These are phyloP conservation scores for Chrysotoxum bicinctum DNA, from an alignment of 2,888 invertebrate genomes.

Conservation along the genomic window DNA sequence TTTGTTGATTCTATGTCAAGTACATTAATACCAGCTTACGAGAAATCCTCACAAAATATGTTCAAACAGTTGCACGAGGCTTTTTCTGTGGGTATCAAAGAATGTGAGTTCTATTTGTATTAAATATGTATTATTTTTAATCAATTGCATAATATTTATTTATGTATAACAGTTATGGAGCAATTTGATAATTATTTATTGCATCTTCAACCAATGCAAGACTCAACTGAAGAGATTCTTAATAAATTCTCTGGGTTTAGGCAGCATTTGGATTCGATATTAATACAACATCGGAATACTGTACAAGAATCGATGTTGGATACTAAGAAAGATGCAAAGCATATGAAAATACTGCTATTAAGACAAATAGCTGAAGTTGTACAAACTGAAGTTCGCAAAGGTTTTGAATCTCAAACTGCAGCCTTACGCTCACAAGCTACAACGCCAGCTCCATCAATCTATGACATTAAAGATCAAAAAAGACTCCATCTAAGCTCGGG, in stretches of 20 bases:
- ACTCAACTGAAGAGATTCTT: slow-evolving; percentile 79
- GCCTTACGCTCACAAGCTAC: slow-evolving; percentile 88
- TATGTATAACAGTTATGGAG: slow-evolving; percentile 81
- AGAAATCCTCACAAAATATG: slow-evolving; percentile 92
- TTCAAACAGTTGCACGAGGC: slow-evolving; percentile 94
- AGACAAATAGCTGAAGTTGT: slow-evolving; percentile 80
- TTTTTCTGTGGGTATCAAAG: slow-evolving; percentile 93
- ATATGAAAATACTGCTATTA: slow-evolving; percentile 77
- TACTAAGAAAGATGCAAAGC: slow-evolving; percentile 80
- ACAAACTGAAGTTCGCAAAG: slow-evolving; percentile 80
- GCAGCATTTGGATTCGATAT: slow-evolving; percentile 78
- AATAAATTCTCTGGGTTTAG: slow-evolving; percentile 78
- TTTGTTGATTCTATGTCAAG: slow-evolving; percentile 90
- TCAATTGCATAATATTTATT: background rate
- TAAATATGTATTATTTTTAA: background rate
- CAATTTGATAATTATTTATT: slow-evolving; percentile 82
- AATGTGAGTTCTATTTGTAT: slow-evolving; percentile 85
- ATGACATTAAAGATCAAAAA: slow-evolving; percentile 86
- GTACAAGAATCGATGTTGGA: slow-evolving; percentile 79
- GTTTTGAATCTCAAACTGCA: slow-evolving; percentile 85
- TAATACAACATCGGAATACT: slow-evolving; percentile 78
- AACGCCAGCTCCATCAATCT: slow-evolving; percentile 87
- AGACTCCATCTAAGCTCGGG: slow-evolving; percentile 87
- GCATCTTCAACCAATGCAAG: slow-evolving; percentile 81
- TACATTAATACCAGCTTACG: slow-evolving; percentile 92